A percentile compares a stretch with the other conserved stretches of the same genome.
Conservation (phyloP, 2,888 invertebrate genomes). For the Cinara cedri region DNA sequence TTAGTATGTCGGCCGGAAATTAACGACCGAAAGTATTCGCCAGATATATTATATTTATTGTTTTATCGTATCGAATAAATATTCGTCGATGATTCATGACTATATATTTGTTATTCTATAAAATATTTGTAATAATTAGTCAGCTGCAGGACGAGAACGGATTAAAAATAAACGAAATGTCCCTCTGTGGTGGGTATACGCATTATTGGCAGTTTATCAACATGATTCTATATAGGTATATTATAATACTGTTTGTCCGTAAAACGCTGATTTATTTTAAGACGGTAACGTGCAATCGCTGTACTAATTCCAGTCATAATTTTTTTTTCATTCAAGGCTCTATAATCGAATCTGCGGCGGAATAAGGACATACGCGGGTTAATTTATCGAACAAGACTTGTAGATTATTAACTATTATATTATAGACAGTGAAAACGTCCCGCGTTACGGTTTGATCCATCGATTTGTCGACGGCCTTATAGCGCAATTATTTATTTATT, state of each 20-base stretch:
- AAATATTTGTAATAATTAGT: constrained; percentile 16
- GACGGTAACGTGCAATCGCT: not conserved
- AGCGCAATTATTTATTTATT: not conserved
- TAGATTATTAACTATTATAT: not conserved
- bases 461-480: constrained; percentile 2
- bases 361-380: constrained; percentile 21
- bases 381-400: constrained; percentile 12
- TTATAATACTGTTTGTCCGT: too few relatives aligned
- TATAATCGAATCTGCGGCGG: constrained; percentile 24
- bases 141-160: not conserved
- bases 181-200: not conserved
- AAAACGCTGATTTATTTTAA: constrained; percentile 25
- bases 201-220: constrained; percentile 18
- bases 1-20: not conserved
- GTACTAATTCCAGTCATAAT: not conserved
- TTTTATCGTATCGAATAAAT: too few relatives aligned
- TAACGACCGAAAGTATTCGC: not conserved
- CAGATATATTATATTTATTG: too few relatives aligned
- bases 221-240: not conserved
- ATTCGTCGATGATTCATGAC: not conserved
- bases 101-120: constrained; percentile 4
- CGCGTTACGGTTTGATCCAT: constrained; percentile 22
- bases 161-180: constrained; percentile 32
- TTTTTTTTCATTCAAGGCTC: constrained; percentile 22
- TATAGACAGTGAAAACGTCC: not conserved